A percentile compares a stretch with the other conserved stretches of the same genome.
These are phyloP conservation scores for Drosophila demipolita DNA, from an alignment of 2,888 invertebrate genomes.

Conservation along the genomic window DNA sequence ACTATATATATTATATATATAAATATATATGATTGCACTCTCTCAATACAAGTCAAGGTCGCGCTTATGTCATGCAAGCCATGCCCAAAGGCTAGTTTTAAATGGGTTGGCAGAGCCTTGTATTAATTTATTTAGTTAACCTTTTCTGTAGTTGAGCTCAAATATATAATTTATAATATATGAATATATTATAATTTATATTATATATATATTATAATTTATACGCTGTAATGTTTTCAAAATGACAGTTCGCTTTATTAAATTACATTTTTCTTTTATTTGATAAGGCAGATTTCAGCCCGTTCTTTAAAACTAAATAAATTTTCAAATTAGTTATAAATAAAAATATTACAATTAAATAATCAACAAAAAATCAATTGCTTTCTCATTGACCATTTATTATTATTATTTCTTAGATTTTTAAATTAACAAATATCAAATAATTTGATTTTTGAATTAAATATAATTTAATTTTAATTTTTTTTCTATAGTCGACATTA, in stretches of 20 bases:
- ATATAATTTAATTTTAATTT: background rate
- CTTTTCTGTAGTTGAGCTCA: background rate
- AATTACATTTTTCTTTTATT: background rate
- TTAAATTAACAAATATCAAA: background rate
- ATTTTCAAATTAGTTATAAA: background rate
- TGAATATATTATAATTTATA: too few relatives aligned
- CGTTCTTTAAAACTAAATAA: background rate
- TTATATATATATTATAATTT: too few relatives aligned
- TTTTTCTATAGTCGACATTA: background rate
- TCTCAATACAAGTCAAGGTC: conserved; percentile 43
- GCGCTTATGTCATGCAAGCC: conserved; percentile 49
- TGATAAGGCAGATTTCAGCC: background rate
- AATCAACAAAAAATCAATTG: background rate
- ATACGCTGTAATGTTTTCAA: too few relatives aligned
- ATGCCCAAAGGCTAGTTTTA: conserved; percentile 10
- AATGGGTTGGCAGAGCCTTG: conserved; percentile 18
- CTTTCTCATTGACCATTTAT: background rate
- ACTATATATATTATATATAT: conserved; percentile 1
- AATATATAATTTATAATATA: too few relatives aligned
- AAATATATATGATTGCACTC: background rate
- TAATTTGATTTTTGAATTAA: background rate
- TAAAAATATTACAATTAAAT: background rate
- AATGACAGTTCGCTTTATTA: too few relatives aligned
- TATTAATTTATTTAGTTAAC: background rate
- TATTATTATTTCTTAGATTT: background rate